Evolutionary conservation across 2,113 vertebrate species (phyloP), one percentile per base, ranked within the genome.

Genomic region (Okapia johnstoni): DNA sequence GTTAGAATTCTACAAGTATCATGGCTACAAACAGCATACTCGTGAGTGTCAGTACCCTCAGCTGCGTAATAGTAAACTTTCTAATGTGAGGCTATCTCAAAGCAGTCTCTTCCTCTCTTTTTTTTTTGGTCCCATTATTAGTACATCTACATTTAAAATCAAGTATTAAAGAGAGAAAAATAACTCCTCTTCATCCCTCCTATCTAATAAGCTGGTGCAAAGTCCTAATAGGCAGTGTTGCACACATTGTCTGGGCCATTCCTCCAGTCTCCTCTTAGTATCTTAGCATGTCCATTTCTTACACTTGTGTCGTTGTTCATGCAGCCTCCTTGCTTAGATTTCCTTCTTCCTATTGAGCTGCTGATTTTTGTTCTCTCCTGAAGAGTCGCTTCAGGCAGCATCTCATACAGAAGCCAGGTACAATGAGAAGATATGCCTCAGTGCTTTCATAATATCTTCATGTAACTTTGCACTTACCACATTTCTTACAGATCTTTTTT

Each of bases 241-340:
- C 6, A 30, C 2, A 7, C 63, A 40, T 2, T 6, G 10, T 26
- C 52, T 19, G 28, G 43, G 4, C 1, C 23, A 23, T 77, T 9
- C 8, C 5, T 48, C 11, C 36, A 7, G 21, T 7, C 25, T 73
- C 12, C 3, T 28, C 21, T n/a, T 28, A 6, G 28, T 30, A 3
- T 76, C 79, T 81, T 14, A 9, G 46, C n/a, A 36, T 9, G 15
- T 25, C 3, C 9, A 11, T 46, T 66, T 87, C n/a, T 50, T 33
- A 43, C 1, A 8, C 4, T 33, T 11, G 7, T 50, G 21, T 11
- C 6, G 1, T 8, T 52, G 10, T 58, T 52, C 14, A 4, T 5
- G 6, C 19, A 92, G 15, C 8, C 52, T 48, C 15, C 77, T 40
- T n/a, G 17, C n/a, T 12, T 40, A n/a, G 55, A 80, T 73, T 73